phyloP scores from a whole-genome alignment of 2,113 vertebrate genomes.

The Centropristis striata region DNA sequence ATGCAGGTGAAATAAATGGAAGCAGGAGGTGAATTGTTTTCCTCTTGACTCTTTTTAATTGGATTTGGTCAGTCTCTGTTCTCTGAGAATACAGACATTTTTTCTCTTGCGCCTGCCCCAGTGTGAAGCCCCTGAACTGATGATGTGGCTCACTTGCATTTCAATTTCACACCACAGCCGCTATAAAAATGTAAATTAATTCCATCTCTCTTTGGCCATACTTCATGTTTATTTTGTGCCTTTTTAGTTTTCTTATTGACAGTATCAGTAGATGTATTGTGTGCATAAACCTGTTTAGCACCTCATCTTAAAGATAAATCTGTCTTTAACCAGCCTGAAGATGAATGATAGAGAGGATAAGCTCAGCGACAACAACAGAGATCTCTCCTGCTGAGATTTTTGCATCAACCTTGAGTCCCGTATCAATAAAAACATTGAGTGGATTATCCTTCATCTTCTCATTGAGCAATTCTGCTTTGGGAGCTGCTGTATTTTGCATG shows the following conservation, averaged over 20 bases:
- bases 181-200: constrained; percentile 1
- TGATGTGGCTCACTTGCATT: constrained; percentile 61
- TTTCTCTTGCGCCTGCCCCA: constrained; percentile 27
- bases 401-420: constrained; percentile 30
- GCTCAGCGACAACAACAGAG: constrained; percentile 1
- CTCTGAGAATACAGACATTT: constrained; percentile 26
- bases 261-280: constrained; percentile 4
- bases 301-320: constrained; percentile 5
- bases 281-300: constrained; percentile 13
- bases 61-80: constrained; percentile 50
- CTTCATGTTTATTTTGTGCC: not conserved
- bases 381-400: constrained; percentile 18
- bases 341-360: constrained; percentile 36
- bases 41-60: constrained; percentile 61
- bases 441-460: constrained; percentile 45
- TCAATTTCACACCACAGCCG: constrained; percentile 47
- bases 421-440: constrained; percentile 53
- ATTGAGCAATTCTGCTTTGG: constrained; percentile 15
- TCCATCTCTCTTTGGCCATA: not conserved
- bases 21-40: constrained; percentile 32
- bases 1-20: not conserved
- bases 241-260: not conserved
- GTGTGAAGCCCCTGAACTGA: constrained; percentile 52
- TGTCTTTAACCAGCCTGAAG: constrained; percentile 26
- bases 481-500: constrained; percentile 28